Conservation (phyloP, 2,888 invertebrate species). For the Mongoloraphidia duomilia region DNA sequence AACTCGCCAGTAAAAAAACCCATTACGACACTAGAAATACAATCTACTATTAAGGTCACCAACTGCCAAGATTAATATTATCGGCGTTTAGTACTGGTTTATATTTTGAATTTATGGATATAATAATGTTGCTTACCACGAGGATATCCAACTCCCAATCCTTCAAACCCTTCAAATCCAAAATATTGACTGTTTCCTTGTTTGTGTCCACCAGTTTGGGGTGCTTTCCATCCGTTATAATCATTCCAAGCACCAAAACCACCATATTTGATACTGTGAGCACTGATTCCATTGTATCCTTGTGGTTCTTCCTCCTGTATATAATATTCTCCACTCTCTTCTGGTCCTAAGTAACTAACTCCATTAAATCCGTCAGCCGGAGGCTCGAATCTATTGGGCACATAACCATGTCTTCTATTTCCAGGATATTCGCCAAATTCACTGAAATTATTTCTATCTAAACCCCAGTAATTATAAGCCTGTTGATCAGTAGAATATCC, state of each 20-base stretch:
- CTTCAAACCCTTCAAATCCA: too few relatives aligned
- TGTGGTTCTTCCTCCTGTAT: neutral
- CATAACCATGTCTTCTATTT: neutral
- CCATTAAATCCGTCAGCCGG: slow-evolving; percentile 3
- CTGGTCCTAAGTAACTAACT: neutral
- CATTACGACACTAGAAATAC: too few relatives aligned
- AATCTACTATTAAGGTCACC: too few relatives aligned
- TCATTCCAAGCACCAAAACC: slow-evolving; percentile 7
- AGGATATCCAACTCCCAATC: too few relatives aligned
- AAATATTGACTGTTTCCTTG: too few relatives aligned
- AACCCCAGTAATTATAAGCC: slow-evolving; percentile 36
- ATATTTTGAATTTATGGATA: too few relatives aligned
- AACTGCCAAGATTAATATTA: too few relatives aligned
- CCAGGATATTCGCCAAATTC: slow-evolving; percentile 4
- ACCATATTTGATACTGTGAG: slow-evolving; percentile 1
- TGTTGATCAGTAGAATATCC: neutral
- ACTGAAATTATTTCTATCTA: slow-evolving; percentile 25
- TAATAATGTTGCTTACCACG: too few relatives aligned
- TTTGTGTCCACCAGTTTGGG: too few relatives aligned
- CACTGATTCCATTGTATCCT: neutral
- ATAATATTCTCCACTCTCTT: neutral
- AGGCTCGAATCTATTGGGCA: slow-evolving; percentile 2
- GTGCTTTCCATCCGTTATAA: neutral
- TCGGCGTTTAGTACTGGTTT: too few relatives aligned
- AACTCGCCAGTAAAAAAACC: too few relatives aligned